These are phyloP conservation scores for Calypte anna DNA, from an alignment of 2,113 vertebrate genomes.

Conservation along the genomic window DNA sequence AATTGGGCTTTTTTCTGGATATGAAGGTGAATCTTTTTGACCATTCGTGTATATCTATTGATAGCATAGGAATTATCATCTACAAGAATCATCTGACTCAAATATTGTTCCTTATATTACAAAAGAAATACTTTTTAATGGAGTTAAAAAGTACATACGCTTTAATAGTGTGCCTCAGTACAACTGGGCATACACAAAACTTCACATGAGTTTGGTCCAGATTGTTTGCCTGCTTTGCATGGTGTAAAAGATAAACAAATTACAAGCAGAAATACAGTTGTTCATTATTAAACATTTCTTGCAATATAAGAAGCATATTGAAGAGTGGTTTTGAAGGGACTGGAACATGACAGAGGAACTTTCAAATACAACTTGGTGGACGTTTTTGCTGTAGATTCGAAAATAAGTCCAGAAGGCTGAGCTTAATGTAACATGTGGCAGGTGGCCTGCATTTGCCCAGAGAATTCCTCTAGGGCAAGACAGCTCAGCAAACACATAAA, in stretches of 20 bases:
- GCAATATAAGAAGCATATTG: conserved; percentile 15
- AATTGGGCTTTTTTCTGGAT: background rate
- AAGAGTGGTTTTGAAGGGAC: conserved; percentile 59
- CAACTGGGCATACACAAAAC: background rate
- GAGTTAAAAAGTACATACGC: background rate
- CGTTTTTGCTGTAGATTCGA: conserved; percentile 76
- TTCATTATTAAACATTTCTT: conserved; percentile 42
- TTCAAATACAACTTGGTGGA: conserved; percentile 77
- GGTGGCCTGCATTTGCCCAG: conserved; percentile 88
- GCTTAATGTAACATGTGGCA: conserved; percentile 89
- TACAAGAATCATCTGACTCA: background rate
- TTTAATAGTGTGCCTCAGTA: background rate
- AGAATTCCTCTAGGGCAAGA: conserved; percentile 90
- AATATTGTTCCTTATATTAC: background rate
- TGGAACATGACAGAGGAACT: conserved; percentile 67
- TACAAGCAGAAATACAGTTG: conserved; percentile 44
- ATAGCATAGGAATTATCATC: background rate
- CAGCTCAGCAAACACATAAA: conserved; percentile 91
- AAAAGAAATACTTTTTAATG: background rate
- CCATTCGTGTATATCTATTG: background rate
- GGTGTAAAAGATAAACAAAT: conserved; percentile 42
- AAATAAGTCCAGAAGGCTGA: conserved; percentile 84
- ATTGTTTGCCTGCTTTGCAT: background rate
- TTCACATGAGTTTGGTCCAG: background rate
- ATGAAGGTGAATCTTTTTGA: background rate